These are phyloP conservation scores for Zaprionus camerounensis DNA, from an alignment of 1,140 invertebrate genomes.

Conservation along the genomic window DNA sequence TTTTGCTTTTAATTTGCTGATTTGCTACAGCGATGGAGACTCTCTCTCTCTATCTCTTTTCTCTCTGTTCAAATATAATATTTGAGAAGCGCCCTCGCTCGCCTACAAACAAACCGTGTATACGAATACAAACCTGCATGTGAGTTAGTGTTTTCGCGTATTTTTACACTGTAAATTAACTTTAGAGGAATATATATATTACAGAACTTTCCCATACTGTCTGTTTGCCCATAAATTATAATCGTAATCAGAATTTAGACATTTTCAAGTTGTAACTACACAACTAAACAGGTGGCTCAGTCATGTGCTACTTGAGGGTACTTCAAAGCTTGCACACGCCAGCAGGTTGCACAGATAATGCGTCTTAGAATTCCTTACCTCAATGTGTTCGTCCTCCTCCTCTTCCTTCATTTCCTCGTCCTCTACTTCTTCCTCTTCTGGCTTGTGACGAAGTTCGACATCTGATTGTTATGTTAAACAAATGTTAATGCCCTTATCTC, in stretches of 20 bases:
- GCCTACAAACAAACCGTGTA: slow-evolving; percentile 10
- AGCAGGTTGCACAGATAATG: slow-evolving; percentile 12
- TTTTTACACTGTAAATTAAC: not conserved
- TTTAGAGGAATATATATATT: not conserved
- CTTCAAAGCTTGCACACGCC: slow-evolving; percentile 18
- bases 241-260: slow-evolving; percentile 23
- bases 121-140: not conserved
- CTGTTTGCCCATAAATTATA: slow-evolving; percentile 11
- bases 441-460: slow-evolving; percentile 51
- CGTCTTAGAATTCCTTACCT: slow-evolving; percentile 21
- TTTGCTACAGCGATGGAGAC: not conserved
- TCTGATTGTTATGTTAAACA: slow-evolving; percentile 37
- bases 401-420: not conserved
- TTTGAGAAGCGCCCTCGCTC: not conserved
- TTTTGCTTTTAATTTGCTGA: slow-evolving; percentile 6
- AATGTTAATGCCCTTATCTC: slow-evolving; percentile 64
- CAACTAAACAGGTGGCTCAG: slow-evolving; percentile 1
- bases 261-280: slow-evolving; percentile 3
- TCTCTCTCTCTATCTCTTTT: not conserved
- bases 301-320: slow-evolving; percentile 23
- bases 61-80: slow-evolving; percentile 12
- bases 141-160: not conserved
- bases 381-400: not conserved
- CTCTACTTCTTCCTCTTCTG: not conserved
- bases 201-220: slow-evolving; percentile 13